Percentiles rank a stretch among this genome's conserved stretches.
Evolutionary conservation across 2,113 vertebrate genomes (phyloP).

Genomic region (Tor tambroides): DNA sequence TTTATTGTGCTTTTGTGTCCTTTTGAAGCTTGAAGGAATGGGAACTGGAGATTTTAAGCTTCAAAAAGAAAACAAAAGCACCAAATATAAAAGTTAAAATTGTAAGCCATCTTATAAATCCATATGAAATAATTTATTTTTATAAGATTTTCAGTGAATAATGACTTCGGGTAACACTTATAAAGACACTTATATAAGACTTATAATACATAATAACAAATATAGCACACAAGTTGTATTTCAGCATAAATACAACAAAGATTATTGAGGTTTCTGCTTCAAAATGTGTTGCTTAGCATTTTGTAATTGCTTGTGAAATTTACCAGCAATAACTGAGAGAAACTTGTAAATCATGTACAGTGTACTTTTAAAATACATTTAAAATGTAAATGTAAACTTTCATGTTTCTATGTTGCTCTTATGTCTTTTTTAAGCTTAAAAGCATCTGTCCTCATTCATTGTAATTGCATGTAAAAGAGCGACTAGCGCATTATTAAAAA

Average conservation of each 20-base stretch:
- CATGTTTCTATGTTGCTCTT: not conserved
- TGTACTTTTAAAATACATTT: not conserved
- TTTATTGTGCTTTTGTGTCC: not conserved
- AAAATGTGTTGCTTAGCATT: not conserved
- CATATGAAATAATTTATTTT: not conserved
- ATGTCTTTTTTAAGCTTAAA: not conserved
- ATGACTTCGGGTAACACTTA: not conserved
- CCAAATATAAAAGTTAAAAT: not conserved
- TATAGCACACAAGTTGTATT: no score
- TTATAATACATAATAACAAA: not conserved
- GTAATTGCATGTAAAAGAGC: not conserved
- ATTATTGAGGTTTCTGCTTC: not conserved
- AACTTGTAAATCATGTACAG: not conserved
- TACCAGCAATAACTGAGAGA: not conserved
- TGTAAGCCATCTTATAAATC: not conserved
- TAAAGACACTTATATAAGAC: not conserved
- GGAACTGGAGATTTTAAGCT: not conserved
- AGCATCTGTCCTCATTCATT: not conserved
- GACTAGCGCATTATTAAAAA: not conserved
- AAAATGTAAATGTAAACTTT: not conserved
- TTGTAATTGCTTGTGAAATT: not conserved
- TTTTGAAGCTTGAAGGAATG: not conserved
- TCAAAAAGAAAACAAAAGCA: not conserved
- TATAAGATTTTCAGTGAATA: not conserved
- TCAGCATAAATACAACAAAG: not conserved